A percentile compares a stretch with the other conserved stretches of the same genome.
These are phyloP conservation scores for Drosophila ficusphila DNA, from an alignment of 1,140 invertebrate species.

Conservation along the genomic window DNA sequence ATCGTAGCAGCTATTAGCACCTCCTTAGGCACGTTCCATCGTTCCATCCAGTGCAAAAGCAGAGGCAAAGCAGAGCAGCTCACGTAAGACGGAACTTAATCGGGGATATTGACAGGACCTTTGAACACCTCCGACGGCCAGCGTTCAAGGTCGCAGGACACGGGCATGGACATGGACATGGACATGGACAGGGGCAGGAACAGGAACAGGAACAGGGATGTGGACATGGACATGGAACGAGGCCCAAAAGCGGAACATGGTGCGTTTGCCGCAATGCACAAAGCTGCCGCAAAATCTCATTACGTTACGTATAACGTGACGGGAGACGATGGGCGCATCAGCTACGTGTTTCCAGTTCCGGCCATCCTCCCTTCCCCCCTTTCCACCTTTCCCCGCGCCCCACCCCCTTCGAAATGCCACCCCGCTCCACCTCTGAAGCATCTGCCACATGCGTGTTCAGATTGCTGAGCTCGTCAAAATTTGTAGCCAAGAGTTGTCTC, in stretches of 20 bases:
- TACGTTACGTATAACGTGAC: constrained; percentile 67
- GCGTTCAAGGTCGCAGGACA: neutral
- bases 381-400: neutral
- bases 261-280: constrained; percentile 46
- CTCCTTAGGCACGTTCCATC: neutral
- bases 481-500: constrained; percentile 40
- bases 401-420: neutral
- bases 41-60: neutral
- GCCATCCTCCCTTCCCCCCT: neutral
- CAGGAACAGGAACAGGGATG: neutral
- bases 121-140: neutral
- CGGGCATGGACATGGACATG: neutral
- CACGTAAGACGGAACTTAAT: constrained; percentile 14
- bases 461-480: constrained; percentile 66
- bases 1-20: neutral
- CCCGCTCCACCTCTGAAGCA: neutral
- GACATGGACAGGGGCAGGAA: constrained; percentile 6
- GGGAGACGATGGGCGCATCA: constrained; percentile 32
- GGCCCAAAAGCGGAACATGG: neutral
- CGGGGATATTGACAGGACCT: constrained; percentile 16
- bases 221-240: neutral
- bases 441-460: constrained; percentile 45
- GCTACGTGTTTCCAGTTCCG: constrained; percentile 47
- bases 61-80: neutral
- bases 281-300: constrained; percentile 73